phyloP scores from a whole-genome alignment of 1,140 invertebrate species.

The Hetaerina americana region DNA sequence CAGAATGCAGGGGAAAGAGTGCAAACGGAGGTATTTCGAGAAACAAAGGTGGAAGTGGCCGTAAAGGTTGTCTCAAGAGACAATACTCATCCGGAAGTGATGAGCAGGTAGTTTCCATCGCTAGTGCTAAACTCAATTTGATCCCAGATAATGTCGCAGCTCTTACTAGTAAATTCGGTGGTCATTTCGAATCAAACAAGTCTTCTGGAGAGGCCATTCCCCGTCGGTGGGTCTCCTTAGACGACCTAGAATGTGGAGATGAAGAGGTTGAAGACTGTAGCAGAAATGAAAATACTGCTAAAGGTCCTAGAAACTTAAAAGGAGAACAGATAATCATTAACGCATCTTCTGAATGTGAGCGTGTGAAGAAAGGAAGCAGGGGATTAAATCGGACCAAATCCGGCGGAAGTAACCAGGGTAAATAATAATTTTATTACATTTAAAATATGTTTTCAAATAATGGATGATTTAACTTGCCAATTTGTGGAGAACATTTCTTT shows the following conservation, averaged over 20 bases:
- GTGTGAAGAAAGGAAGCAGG: neutral
- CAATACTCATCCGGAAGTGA: slow-evolving; percentile 38
- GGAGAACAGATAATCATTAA: neutral
- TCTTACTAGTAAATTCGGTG: slow-evolving; percentile 14
- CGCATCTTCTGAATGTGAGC: neutral
- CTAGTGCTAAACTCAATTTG: neutral
- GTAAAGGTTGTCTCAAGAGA: slow-evolving; percentile 30
- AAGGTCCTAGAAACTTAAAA: neutral
- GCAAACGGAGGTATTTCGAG: slow-evolving; percentile 11
- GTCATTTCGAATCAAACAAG: slow-evolving; percentile 24
- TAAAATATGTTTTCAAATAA: no score
- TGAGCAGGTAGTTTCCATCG: slow-evolving; percentile 25
- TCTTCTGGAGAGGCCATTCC: slow-evolving; percentile 2
- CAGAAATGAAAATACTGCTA: neutral
- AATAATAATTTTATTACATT: no score
- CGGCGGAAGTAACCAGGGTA: no score
- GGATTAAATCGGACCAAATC: neutral
- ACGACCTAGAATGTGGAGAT: slow-evolving; percentile 17
- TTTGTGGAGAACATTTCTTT: no score
- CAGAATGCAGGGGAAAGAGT: slow-evolving; percentile 24
- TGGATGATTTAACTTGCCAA: no score
- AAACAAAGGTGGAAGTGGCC: slow-evolving; percentile 19
- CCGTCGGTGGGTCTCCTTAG: slow-evolving; percentile 18
- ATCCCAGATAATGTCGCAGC: slow-evolving; percentile 10
- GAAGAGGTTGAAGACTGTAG: neutral